A percentile compares a stretch with the other conserved stretches of the same genome.
These are phyloP conservation scores for Heloderma charlesbogerti DNA, from an alignment of 2,113 vertebrate genomes.

Conservation along the genomic window DNA sequence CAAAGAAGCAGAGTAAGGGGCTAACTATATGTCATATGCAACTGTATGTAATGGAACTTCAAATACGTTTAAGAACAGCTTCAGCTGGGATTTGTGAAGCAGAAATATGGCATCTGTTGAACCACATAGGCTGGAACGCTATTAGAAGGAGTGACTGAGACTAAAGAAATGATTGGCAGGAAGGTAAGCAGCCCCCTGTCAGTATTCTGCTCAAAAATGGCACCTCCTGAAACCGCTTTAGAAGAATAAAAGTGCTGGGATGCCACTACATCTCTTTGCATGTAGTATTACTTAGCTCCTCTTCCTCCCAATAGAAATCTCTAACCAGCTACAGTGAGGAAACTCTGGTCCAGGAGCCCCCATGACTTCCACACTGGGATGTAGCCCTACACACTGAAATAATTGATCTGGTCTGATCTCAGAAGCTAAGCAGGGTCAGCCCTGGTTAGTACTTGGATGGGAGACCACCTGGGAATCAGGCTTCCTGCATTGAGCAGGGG, in stretches of 20 bases:
- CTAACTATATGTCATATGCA: not conserved
- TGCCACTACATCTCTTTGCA: not conserved
- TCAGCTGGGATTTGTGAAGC: not conserved
- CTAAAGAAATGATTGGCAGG: not conserved
- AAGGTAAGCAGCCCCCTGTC: not conserved
- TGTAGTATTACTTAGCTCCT: not conserved
- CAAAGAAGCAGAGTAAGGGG: not conserved
- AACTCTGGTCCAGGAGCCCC: not conserved
- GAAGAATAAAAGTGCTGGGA: not conserved
- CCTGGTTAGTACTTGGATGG: too few relatives aligned
- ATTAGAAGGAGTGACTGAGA: too few relatives aligned
- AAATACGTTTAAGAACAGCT: not conserved
- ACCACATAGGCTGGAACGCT: not conserved
- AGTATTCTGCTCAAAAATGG: not conserved
- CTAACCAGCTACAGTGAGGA: not conserved
- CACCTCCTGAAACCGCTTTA: not conserved
- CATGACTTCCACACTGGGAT: not conserved
- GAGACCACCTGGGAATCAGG: too few relatives aligned
- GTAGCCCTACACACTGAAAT: too few relatives aligned
- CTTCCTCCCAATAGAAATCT: not conserved
- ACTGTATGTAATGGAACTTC: not conserved
- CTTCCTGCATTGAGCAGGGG: too few relatives aligned
- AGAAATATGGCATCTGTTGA: not conserved
- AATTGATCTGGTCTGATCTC: too few relatives aligned
- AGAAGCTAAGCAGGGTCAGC: too few relatives aligned